Conservation (phyloP, 2,888 invertebrate genomes). For the Lithosia quadra region DNA sequence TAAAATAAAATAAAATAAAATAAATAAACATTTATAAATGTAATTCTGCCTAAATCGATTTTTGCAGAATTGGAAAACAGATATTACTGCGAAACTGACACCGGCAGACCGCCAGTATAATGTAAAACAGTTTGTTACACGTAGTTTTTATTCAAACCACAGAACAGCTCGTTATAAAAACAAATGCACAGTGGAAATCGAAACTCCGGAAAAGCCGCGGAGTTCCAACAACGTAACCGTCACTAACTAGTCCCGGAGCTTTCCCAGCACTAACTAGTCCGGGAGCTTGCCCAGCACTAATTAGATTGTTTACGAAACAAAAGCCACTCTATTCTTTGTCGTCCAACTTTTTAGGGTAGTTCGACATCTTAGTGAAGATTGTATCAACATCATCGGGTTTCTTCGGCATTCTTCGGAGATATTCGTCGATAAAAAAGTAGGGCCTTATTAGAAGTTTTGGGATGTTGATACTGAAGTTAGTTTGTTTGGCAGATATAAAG, state of each 20-base stretch:
- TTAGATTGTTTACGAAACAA: constrained; percentile 71
- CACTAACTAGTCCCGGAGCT: constrained; percentile 28
- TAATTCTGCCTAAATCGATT: no score
- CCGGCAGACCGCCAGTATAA: neutral
- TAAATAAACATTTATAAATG: no score
- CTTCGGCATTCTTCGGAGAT: constrained; percentile 42
- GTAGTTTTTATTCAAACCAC: neutral
- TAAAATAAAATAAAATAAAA: no score
- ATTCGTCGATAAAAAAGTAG: constrained; percentile 49
- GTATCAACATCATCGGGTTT: constrained; percentile 46
- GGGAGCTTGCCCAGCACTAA: constrained; percentile 59
- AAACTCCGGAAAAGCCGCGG: constrained; percentile 12
- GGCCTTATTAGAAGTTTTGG: constrained; percentile 53
- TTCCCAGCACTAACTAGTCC: constrained; percentile 64
- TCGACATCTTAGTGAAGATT: constrained; percentile 45
- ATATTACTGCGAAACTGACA: no score
- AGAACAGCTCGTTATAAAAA: neutral
- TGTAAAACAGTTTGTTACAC: neutral
- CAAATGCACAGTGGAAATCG: neutral
- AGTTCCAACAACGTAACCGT: constrained; percentile 12
- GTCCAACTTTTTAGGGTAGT: constrained; percentile 59
- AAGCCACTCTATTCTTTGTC: constrained; percentile 60
- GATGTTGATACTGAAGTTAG: constrained; percentile 52
- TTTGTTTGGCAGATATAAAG: constrained; percentile 46
- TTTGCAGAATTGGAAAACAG: no score